Evolutionary conservation across 2,888 invertebrate genomes (phyloP), one percentile per base, ranked within the genome.

Genomic region (Temnothorax ravouxi): DNA sequence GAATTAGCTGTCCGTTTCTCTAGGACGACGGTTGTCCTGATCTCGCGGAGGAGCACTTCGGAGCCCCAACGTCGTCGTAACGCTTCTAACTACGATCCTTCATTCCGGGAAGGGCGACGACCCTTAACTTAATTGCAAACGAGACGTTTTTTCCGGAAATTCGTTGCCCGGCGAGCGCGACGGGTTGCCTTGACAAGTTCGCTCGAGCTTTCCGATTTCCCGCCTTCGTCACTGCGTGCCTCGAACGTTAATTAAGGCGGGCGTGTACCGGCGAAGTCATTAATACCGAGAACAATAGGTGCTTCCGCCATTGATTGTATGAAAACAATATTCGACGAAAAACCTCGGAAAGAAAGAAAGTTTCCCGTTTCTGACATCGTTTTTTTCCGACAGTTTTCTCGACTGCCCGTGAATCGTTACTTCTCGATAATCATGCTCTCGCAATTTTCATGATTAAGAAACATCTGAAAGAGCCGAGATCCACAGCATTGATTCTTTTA

Each of bases 41-140:
- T 69, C 71, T 54, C 34, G 54, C 69, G 18, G 21, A 15, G 9
- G 15, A 11, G 34, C n/a, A 69, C 29, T 44, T 71, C 34, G 71
- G 13, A 4, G 29, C 21, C 47, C 13, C 52, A 54, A 25, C 3
- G 52, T 67, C 62, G 52, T 64, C 76, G 76, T 54, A 54, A 29
- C 74, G 3, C 47, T 15, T 13, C 59, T 44, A 59, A 54, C 56
- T 64, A 29, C 67, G 76, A 59, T 44, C 38, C 66, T 34, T 38
- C 54, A 59, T 54, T 15, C 44, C 1, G 18, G 25, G 29, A 8
- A 47, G 29, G 47, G 18, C 76, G 77, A 76, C 67, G 77, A 77
- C 56, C 77, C 66, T 66, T 66, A 76, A 82, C 82, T 76, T 52
- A 76, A 77, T 76, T 83, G 83, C 83, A 67, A 83, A 79, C 61